These are phyloP conservation scores for Bombus confusus DNA, from an alignment of 1,140 invertebrate species.

Conservation along the genomic window DNA sequence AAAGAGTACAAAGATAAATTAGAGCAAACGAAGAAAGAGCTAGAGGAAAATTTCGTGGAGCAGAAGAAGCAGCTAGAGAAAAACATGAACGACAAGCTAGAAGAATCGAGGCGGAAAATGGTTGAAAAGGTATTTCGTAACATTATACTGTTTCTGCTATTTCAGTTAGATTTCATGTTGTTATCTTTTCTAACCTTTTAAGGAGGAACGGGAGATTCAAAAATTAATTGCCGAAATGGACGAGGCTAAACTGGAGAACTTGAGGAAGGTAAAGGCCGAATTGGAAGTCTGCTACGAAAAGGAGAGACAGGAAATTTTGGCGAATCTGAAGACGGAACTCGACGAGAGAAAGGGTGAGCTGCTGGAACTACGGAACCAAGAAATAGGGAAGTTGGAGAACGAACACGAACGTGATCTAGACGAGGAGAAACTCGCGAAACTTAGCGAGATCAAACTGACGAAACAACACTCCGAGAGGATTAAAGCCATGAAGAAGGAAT, in stretches of 20 bases:
- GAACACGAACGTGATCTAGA: constrained; percentile 75
- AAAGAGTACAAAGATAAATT: constrained; percentile 73
- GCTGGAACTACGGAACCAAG: constrained; percentile 75
- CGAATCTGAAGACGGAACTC: constrained; percentile 76
- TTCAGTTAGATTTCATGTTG: background rate
- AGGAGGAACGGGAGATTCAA: constrained; percentile 77
- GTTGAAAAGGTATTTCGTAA: constrained; percentile 62
- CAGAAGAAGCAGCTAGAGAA: constrained; percentile 82
- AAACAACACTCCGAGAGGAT: constrained; percentile 74
- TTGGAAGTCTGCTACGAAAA: constrained; percentile 79
- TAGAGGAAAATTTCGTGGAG: constrained; percentile 80
- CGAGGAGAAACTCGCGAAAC: constrained; percentile 73
- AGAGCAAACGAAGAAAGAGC: constrained; percentile 76
- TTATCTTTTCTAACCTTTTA: background rate
- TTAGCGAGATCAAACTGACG: constrained; percentile 72
- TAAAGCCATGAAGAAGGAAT: constrained; percentile 73
- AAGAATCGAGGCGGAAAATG: constrained; percentile 78
- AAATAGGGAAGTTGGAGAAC: constrained; percentile 75
- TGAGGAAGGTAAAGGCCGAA: constrained; percentile 75
- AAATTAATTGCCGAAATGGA: constrained; percentile 80
- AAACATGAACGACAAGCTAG: constrained; percentile 76
- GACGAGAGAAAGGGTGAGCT: constrained; percentile 76
- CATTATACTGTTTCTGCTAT: background rate
- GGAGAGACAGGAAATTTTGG: constrained; percentile 79
- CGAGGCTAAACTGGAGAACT: constrained; percentile 68